Evolutionary conservation across 2,797 vertebrate species (phyloP).

Genomic region (Percopsis omiscomaycus): DNA sequence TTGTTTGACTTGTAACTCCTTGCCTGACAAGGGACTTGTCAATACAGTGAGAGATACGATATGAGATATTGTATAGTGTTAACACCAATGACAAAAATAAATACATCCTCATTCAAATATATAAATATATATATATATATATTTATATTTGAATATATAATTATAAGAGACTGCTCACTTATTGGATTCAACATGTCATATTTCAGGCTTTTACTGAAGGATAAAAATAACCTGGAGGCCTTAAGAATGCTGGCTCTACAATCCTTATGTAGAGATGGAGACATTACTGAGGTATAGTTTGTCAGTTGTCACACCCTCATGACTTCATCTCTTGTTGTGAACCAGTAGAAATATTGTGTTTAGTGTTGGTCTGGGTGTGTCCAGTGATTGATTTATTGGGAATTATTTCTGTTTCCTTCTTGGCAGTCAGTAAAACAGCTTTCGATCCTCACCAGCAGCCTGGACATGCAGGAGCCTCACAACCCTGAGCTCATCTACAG

Average conservation of each 20-base stretch:
- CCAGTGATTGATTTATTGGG: conserved; percentile 11
- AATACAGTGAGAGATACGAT: conserved; percentile 30
- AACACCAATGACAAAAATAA: conserved; percentile 45
- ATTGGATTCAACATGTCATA: conserved; percentile 46
- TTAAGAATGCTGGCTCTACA: conserved; percentile 87
- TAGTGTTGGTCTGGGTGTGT: neutral
- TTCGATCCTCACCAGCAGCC: conserved; percentile 80
- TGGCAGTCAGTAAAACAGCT: conserved; percentile 84
- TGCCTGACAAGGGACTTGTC: neutral
- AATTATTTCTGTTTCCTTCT: conserved; percentile 27
- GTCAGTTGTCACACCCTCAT: conserved; percentile 3
- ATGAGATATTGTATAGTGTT: conserved; percentile 41
- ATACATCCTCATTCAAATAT: conserved; percentile 35
- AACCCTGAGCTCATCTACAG: conserved; percentile 87
- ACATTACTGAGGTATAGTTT: conserved; percentile 82
- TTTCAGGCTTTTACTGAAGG: conserved; percentile 87
- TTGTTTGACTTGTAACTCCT: conserved; percentile 30
- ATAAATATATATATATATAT: neutral
- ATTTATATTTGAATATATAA: too few species aligned
- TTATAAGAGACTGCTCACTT: conserved; percentile 35
- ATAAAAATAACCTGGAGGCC: conserved; percentile 89
- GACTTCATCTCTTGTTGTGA: neutral
- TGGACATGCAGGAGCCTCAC: conserved; percentile 85
- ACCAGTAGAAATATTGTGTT: neutral
- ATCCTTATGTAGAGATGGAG: conserved; percentile 88